Evolutionary conservation across 2,797 vertebrate genomes (phyloP), one percentile per base, ranked within the genome.

Genomic region (Alectoris magna): DNA sequence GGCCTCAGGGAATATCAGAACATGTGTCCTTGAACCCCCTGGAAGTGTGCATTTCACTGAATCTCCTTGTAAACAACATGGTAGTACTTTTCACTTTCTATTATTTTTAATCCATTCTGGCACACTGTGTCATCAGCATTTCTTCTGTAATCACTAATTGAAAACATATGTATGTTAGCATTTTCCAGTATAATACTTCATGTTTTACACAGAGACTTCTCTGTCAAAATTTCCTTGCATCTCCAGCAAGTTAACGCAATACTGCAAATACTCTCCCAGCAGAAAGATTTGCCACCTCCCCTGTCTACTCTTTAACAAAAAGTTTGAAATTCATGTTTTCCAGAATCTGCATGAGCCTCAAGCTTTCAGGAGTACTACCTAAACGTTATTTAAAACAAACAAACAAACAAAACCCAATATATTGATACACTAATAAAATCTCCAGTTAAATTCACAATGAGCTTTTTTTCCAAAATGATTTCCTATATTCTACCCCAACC

Each of bases 51-150:
- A 9, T 80, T 95, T 75, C 86, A 84, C n/a, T 59, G 31, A 84
- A 74, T 18, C n/a, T 93, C 82, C 17, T 31, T 87, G 63, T 93
- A 97, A 97, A 97, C 83, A 97, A 93, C 78, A 97, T 93, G 56
- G 95, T 34, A 90, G 90, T 77, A 96, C 81, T 91, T 93, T 86
- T 90, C 79, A 96, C 80, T 91, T 93, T 86, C 78, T 94, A 88
- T 91, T 95, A 88, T 91, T 95, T 95, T 96, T 95, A 59, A 92
- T 66, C 59, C 49, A 49, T 94, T 88, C 87, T 95, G 95, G 95
- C 86, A 93, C 23, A 44, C 17, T 72, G 70, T 94, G 88, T 91
- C 93, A 94, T 69, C 79, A 91, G 69, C 76, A 64, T 87, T 96
- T 90, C 82, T 93, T 49, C 49, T 51, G 27, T 93, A 71, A 82